These are phyloP conservation scores for Chiloscyllium plagiosum DNA, from an alignment of 2,113 vertebrate species.

Conservation along the genomic window DNA sequence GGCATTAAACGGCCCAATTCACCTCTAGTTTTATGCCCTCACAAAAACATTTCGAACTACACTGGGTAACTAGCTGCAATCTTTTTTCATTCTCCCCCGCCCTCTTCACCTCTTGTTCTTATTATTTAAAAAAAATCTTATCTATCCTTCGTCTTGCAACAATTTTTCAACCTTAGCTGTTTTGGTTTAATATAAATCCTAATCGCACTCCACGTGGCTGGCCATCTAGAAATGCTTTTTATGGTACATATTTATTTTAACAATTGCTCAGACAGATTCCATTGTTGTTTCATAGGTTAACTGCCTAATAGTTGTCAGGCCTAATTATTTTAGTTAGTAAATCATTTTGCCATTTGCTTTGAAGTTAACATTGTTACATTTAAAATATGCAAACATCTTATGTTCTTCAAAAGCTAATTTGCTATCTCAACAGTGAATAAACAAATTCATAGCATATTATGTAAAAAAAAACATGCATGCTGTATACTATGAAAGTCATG, in stretches of 20 bases:
- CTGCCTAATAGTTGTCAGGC: background rate
- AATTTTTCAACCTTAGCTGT: background rate
- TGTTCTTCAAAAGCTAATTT: background rate
- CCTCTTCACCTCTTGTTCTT: background rate
- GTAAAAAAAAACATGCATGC: background rate
- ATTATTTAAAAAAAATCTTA: background rate
- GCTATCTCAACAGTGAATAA: background rate
- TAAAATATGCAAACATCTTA: background rate
- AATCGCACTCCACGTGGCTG: background rate
- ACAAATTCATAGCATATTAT: background rate
- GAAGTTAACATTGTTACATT: background rate
- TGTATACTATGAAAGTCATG: background rate
- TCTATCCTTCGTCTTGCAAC: background rate
- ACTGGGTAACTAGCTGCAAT: background rate
- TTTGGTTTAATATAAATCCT: background rate
- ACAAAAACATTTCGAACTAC: background rate
- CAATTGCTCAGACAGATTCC: background rate
- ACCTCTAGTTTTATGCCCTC: background rate
- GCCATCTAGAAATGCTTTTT: background rate
- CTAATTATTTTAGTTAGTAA: background rate
- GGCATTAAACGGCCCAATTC: background rate
- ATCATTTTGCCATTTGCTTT: background rate
- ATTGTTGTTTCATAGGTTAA: background rate
- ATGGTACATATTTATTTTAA: background rate
- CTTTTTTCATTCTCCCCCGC: background rate